A percentile compares a stretch with the other conserved stretches of the same genome.
Evolutionary conservation across 2,113 vertebrate species (phyloP).

Genomic region (Carlito syrichta): DNA sequence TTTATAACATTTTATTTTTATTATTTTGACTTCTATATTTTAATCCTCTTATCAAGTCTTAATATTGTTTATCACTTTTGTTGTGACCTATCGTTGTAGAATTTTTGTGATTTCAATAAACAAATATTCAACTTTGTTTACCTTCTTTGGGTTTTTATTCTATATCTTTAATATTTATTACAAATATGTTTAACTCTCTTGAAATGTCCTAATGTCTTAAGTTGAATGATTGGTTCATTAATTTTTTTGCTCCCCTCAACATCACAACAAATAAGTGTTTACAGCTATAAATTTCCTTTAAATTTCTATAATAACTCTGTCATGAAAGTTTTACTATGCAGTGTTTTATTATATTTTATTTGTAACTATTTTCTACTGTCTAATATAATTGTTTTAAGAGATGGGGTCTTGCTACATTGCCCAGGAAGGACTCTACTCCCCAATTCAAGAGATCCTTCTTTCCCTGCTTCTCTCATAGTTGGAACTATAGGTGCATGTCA

Average conservation of each 20-base stretch:
- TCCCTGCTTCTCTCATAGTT: not conserved
- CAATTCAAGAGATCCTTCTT: not conserved
- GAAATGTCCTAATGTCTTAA: not conserved
- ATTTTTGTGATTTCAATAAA: not conserved
- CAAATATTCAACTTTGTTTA: not conserved
- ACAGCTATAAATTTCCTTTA: not conserved
- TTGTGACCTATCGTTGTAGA: not conserved
- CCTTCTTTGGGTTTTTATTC: not conserved
- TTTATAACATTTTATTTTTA: not conserved
- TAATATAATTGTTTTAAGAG: not conserved
- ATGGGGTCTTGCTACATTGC: not conserved
- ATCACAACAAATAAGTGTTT: not conserved
- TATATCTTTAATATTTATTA: not conserved
- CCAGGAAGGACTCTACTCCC: not conserved
- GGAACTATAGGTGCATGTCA: not conserved
- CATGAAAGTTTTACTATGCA: not conserved
- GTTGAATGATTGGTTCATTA: not conserved
- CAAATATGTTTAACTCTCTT: not conserved
- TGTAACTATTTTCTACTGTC: not conserved
- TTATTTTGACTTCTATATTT: not conserved
- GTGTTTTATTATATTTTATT: not conserved
- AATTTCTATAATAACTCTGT: not conserved
- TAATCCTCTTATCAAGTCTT: not conserved
- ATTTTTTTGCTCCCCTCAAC: not conserved
- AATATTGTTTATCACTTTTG: not conserved